Conservation (phyloP, 2,888 invertebrate genomes). For the Dusona sp. region DNA sequence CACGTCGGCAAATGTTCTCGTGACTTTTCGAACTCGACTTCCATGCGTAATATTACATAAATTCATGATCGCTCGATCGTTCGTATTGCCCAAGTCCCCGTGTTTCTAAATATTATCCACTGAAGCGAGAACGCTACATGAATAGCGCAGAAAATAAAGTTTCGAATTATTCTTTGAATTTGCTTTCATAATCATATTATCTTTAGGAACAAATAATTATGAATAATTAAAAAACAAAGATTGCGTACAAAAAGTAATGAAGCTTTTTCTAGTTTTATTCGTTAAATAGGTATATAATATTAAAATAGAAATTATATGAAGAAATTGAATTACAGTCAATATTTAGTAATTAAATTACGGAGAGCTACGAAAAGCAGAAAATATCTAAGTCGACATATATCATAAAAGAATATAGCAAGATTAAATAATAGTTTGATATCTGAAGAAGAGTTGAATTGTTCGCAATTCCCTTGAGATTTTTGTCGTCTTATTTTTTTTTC, state of each 20-base stretch:
- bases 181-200: neutral
- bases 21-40: slow-evolving; percentile 55
- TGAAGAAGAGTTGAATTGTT: slow-evolving; percentile 30
- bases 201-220: neutral
- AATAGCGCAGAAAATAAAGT: neutral
- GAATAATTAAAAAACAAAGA: neutral
- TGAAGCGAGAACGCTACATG: slow-evolving; percentile 4
- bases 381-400: too few relatives aligned
- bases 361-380: too few relatives aligned
- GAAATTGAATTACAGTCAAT: too few relatives aligned
- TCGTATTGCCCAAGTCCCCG: neutral
- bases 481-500: neutral
- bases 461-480: neutral
- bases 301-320: too few relatives aligned
- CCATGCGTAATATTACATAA: slow-evolving; percentile 53
- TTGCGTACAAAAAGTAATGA: neutral
- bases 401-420: too few relatives aligned
- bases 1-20: slow-evolving; percentile 40
- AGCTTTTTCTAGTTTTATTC: too few relatives aligned
- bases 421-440: neutral
- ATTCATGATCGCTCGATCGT: slow-evolving; percentile 23
- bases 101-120: neutral
- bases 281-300: too few relatives aligned
- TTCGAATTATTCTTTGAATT: neutral
- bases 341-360: too few relatives aligned